Evolutionary conservation across 2,888 invertebrate genomes (phyloP), one percentile per base, ranked within the genome.

Genomic region (Drosophila histrio): DNA sequence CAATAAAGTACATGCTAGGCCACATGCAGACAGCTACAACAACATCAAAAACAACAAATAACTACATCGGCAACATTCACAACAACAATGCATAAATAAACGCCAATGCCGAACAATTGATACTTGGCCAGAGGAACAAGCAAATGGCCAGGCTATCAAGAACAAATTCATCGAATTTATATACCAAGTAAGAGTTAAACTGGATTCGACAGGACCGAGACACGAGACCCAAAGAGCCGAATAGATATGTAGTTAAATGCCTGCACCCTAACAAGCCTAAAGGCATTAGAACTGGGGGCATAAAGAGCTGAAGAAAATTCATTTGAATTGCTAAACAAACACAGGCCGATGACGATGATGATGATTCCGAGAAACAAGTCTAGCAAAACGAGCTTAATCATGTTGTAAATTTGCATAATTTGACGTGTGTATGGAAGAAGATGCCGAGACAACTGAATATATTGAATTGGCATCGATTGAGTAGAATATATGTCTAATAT

Each of bases 241-340:
- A 64, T 58, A 60, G 53, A 76, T 38, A 21, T 26, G 36, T 76
- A 79, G 79, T 82, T 73, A 62, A 84, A 80, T 76, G 77, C 64
- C 52, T 56, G 46, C 44, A 60, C 65, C 63, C 75, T 69, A 58
- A 71, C 46, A 52, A 54, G 56, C 53, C 56, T 54, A 69, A 66
- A 58, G 50, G 28, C 63, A 46, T 64, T 59, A 30, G 32, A 38
- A 6, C 15, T 21, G 19, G 22, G 28, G 41, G 22, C 36, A 32
- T 28, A 47, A 34, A 44, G 39, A 61, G 56, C 43, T 54, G 47
- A 70, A 57, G 74, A 63, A 72, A 80, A 87, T 84, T 88, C 85
- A 84, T 84, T 84, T 87, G 88, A 87, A 84, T 84, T 84, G 87
- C 84, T 72, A 84, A 84, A 73, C 88, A 84, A 88, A 88, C 75